Evolutionary conservation across 2,113 vertebrate genomes (phyloP), one percentile per base, ranked within the genome.

Genomic region (Ancistrus triradiatus): DNA sequence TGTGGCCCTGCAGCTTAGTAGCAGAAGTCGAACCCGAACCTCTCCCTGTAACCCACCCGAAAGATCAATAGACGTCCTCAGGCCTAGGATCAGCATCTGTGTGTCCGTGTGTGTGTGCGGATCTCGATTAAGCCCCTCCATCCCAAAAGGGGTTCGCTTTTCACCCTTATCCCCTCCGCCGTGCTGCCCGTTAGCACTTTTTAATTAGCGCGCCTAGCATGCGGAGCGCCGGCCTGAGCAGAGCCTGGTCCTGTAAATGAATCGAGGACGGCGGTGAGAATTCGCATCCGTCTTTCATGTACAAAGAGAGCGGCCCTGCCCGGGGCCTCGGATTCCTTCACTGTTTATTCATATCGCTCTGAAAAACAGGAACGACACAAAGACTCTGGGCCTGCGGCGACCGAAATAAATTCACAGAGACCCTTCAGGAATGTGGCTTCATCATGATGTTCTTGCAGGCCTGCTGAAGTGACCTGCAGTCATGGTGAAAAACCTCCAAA

Each of bases 1-100:
- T 87, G 80, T 83, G 81, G 81, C 77, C 84, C 84, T 78, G 59
- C 78, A 87, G 72, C 77, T 77, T 75, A 46, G 4, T 74, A 80
- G 64, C 72, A 79, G 57, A 59, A 47, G 69, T 66, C 65, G 24
- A 64, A 68, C 74, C 77, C 59, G 31, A 53, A 65, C 73, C 71
- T 74, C 73, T 75, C 60, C 31, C 65, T 59, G 63, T 27, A 40
- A 78, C 76, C 74, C 64, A 66, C 44, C 52, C 48, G 64, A 74
- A 73, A 78, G 81, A 85, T 88, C 84, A 84, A 77, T 80, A 70
- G 72, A 44, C 73, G 75, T 79, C 55, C 77, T 44, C 74, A 78
- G 80, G 73, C 80, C 72, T 28, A 48, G 58, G 62, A 76, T 78
- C 74, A 15, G 53, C 51, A 72, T 51, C n/a, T 37, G 33, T 50